Conservation (phyloP, 2,888 invertebrate species). For the Nineta flava region DNA sequence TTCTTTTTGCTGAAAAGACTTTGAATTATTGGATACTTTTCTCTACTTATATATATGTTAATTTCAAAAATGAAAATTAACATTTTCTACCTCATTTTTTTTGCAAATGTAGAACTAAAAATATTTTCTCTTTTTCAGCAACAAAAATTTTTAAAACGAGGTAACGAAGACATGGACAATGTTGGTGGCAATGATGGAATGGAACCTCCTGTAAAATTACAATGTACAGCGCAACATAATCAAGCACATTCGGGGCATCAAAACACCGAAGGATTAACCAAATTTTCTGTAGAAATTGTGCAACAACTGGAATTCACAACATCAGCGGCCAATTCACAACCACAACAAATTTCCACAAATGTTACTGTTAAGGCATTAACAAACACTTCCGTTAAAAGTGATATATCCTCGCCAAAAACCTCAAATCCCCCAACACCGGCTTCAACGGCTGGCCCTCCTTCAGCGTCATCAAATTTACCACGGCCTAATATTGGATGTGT, state of each 20-base stretch:
- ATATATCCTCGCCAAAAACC: conserved; percentile 34
- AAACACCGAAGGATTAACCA: conserved; percentile 36
- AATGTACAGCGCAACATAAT: conserved; percentile 39
- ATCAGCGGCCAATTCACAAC: conserved; percentile 70
- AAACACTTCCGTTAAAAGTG: conserved; percentile 48
- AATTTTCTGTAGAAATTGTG: conserved; percentile 85
- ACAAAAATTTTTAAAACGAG: conserved; percentile 69
- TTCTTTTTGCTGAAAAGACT: too few relatives aligned
- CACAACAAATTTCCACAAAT: conserved; percentile 82
- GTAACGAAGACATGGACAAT: conserved; percentile 48
- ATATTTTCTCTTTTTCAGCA: conserved; percentile 38
- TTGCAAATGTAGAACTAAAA: not conserved
- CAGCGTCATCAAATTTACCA: conserved; percentile 21
- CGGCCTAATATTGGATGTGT: conserved; percentile 25
- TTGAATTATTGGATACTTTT: too few relatives aligned
- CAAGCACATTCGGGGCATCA: conserved; percentile 25
- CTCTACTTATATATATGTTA: too few relatives aligned
- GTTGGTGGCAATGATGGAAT: conserved; percentile 31
- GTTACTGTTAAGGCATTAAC: conserved; percentile 75
- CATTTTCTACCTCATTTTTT: not conserved
- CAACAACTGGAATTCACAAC: conserved; percentile 83
- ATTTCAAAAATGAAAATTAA: too few relatives aligned
- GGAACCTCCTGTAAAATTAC: conserved; percentile 64
- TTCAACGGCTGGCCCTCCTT: conserved; percentile 18
- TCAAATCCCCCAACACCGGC: conserved; percentile 30